These are phyloP conservation scores for Chymomyza costata DNA, from an alignment of 1,140 invertebrate species.

Conservation along the genomic window DNA sequence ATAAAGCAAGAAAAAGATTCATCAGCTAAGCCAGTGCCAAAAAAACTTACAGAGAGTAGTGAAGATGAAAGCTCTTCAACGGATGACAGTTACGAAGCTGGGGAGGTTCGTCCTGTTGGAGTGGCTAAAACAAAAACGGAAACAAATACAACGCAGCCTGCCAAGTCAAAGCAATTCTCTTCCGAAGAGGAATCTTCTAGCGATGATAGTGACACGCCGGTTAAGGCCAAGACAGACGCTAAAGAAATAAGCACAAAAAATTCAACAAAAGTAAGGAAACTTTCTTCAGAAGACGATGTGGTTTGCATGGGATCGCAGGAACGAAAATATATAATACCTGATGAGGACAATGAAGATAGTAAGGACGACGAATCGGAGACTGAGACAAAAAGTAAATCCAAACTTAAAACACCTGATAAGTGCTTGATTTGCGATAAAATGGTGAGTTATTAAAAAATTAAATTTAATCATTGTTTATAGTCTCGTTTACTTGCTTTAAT, in stretches of 20 bases:
- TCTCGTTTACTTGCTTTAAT: too few relatives aligned
- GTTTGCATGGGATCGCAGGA: conserved; percentile 51
- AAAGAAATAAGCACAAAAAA: conserved; percentile 15
- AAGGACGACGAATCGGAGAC: too few relatives aligned
- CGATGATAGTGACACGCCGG: conserved; percentile 9
- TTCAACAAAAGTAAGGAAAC: conserved; percentile 27
- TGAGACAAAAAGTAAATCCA: conserved; percentile 19
- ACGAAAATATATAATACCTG: conserved; percentile 43
- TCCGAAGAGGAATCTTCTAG: conserved; percentile 30
- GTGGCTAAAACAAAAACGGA: too few relatives aligned
- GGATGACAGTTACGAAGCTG: conserved; percentile 36
- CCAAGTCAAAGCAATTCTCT: conserved; percentile 24
- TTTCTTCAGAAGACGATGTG: conserved; percentile 46
- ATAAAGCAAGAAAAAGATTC: conserved; percentile 29
- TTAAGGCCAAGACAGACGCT: conserved; percentile 34
- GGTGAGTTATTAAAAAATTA: conserved; percentile 13
- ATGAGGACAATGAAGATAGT: too few relatives aligned
- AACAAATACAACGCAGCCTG: too few relatives aligned
- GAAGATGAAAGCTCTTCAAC: conserved; percentile 41
- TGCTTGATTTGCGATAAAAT: conserved; percentile 53
- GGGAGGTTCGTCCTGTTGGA: too few relatives aligned
- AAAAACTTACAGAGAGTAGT: conserved; percentile 18
- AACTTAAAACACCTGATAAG: conserved; percentile 13
- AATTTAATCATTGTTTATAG: background rate
- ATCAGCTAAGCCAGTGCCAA: conserved; percentile 2